Evolutionary conservation across 2,113 vertebrate genomes (phyloP), one percentile per base, ranked within the genome.

Genomic region (Oceanites oceanicus): DNA sequence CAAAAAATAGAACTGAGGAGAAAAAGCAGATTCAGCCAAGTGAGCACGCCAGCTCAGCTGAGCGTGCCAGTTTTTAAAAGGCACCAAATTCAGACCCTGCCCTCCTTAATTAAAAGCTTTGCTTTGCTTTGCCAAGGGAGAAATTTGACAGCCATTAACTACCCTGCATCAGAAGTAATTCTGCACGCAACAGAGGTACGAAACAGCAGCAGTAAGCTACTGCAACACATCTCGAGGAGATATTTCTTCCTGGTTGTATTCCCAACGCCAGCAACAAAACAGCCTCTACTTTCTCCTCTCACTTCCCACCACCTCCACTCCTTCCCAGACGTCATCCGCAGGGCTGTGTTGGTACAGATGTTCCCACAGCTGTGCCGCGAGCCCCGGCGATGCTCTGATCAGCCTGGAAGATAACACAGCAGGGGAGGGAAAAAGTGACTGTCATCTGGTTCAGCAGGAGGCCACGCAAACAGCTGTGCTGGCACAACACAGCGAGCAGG

Each of bases 201-300:
- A 38, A 88, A 53, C 49, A 83, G 65, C 72, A 90, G 82, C 63
- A 77, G 49, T 13, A 65, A 85, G 74, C 86, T 80, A 56, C 86
- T 53, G 45, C 27, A 91, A 90, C 38, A 90, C 97, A 95, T 92
- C 45, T 91, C 22, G 14, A 97, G 95, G 95, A 98, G 96, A n/a
- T 95, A 88, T 50, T 96, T 98, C 87, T 97, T 98, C 98, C 98
- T 97, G 26, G 38, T 8, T 70, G n/a, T 62, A 42, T 63, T 89
- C 42, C 55, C 16, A 58, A 9, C 15, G 63, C 34, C 83, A 84
- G 42, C 50, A 77, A 65, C 63, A 86, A 55, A 71, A 73, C 25
- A 76, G 67, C 42, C 34, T 45, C 63, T 76, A 6, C 29, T 62
- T 80, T 80, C 47, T 67, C 53, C 36, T 59, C n/a, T 50, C 27